Evolutionary conservation across 2,888 invertebrate genomes (phyloP), one percentile per base, ranked within the genome.

Genomic region (Diaphora mendica): DNA sequence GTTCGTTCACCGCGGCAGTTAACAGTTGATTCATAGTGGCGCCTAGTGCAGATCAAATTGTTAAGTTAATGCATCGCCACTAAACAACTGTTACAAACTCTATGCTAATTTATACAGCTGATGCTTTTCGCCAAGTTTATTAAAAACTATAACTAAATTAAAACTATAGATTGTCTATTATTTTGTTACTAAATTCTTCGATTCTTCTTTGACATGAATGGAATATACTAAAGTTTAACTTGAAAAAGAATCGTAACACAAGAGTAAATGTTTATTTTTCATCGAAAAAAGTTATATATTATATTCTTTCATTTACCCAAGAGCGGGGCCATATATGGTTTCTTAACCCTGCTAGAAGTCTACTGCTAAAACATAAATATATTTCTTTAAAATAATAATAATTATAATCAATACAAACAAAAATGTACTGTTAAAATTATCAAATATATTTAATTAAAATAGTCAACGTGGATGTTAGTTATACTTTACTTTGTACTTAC

Each of bases 41-140:
- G 33, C 23, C 20, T 51, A 7, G 30, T 80, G 71, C 70, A 70
- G 72, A 72, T 80, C 59, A 44, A 77, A 77, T 72, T 70, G 74
- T 77, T 55, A 78, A 78, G 74, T 74, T 69, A 69, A 80, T 80
- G 74, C 68, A 81, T 75, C 48, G 71, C n/a, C 71, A 59, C 65
- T 72, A 73, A 73, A 79, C 71, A 51, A 72, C 55, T 59, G 68
- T 26, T 72, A 48, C 72, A 35, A 64, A 68, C 39, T 80, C 67
- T 70, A 68, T 48, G 20, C 44, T 71, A 51, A 64, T 80, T 80
- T 77, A 80, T 78, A 30, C 71, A 39, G 59, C 35, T 48, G 48
- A 17, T 73, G 26, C 65, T 70, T 65, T 68, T 33, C 26, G 4
- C 23, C 7, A 30, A 33, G n/a, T 44, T 17, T 33, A 2, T 68